Conservation (phyloP, 2,888 invertebrate species). For the Drosophila vallismaia region DNA sequence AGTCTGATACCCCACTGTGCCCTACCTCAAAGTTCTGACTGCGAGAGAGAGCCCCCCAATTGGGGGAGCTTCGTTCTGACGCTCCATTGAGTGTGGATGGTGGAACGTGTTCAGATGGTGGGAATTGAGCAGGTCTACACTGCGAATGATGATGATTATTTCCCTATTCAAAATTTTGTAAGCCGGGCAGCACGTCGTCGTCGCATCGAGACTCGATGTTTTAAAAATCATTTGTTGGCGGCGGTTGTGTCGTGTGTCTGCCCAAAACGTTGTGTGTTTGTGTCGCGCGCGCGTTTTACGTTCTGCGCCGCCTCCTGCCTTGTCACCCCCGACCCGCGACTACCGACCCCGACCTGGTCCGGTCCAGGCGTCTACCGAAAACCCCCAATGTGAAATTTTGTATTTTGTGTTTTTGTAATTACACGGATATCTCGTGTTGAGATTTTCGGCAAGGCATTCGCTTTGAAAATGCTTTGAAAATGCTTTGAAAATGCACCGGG, state of each 20-base stretch:
- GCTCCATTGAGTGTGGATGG: not conserved
- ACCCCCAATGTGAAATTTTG: conserved; percentile 47
- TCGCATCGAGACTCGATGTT: conserved; percentile 44
- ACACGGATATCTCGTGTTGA: conserved; percentile 41
- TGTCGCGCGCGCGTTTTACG: conserved; percentile 36
- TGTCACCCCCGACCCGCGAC: conserved; percentile 7
- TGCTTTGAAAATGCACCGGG: conserved; percentile 43
- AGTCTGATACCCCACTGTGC: not conserved
- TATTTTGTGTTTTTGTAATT: conserved; percentile 46
- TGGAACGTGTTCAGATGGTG: not conserved
- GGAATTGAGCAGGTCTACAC: not conserved
- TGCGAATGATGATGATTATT: not conserved
- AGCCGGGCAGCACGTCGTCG: too few relatives aligned
- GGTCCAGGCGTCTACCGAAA: conserved; percentile 25
- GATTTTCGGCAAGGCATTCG: conserved; percentile 20
- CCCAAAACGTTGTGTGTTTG: conserved; percentile 47
- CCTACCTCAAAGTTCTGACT: conserved; percentile 12
- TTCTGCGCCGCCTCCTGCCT: conserved; percentile 28
- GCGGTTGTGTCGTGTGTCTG: conserved; percentile 62
- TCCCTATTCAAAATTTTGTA: not conserved
- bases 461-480: not conserved
- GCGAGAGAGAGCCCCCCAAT: conserved; percentile 4
- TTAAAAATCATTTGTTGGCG: conserved; percentile 74
- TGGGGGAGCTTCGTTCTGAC: conserved; percentile 1
- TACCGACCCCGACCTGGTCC: conserved; percentile 4